Conservation (phyloP, 2,113 vertebrate species). For the Globicephala melas region DNA sequence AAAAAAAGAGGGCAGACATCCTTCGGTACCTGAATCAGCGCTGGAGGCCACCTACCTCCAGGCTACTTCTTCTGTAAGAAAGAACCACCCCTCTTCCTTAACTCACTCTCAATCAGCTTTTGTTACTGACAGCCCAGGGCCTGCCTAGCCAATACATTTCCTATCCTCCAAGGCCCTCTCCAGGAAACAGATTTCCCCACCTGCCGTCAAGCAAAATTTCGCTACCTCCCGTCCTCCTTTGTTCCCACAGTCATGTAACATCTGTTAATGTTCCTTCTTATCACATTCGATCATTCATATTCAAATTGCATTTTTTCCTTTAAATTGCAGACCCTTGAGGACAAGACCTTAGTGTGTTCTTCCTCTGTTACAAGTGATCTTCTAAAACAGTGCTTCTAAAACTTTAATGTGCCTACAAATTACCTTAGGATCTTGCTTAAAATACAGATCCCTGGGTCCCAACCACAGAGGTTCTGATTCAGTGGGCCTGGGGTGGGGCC, state of each 20-base stretch:
- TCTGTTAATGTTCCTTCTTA: background rate
- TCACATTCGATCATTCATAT: background rate
- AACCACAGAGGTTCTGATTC: background rate
- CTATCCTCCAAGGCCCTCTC: background rate
- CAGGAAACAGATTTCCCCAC: background rate
- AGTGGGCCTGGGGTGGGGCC: background rate
- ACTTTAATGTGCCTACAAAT: conserved; percentile 8
- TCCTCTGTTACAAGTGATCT: background rate
- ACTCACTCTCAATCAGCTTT: background rate
- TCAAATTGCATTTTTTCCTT: conserved; percentile 14
- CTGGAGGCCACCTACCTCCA: background rate
- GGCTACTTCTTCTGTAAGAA: background rate
- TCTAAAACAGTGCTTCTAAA: conserved; percentile 3
- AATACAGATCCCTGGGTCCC: background rate
- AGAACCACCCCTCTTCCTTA: background rate
- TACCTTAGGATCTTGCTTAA: background rate
- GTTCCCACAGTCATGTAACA: background rate
- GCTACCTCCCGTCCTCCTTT: background rate
- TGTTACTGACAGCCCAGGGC: background rate
- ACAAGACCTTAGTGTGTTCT: background rate
- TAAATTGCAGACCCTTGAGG: background rate
- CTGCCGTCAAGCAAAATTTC: background rate
- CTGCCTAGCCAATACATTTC: background rate
- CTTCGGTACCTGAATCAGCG: background rate
- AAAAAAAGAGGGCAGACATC: background rate